Conservation (phyloP, 2,113 vertebrate genomes). For the Chitala chitala region DNA sequence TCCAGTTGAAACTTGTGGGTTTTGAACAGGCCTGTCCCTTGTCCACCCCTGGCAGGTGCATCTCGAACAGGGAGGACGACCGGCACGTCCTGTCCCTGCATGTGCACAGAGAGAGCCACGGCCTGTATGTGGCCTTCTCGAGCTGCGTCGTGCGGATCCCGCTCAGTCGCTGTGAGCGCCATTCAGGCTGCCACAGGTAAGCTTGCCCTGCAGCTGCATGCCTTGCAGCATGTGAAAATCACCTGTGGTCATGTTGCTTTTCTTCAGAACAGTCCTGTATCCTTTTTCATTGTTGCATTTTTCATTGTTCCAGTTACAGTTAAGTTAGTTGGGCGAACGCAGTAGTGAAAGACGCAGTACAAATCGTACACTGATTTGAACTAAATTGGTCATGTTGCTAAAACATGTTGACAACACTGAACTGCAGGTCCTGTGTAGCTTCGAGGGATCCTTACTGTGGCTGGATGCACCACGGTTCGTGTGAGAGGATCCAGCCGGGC, state of each 20-base stretch:
- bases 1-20: too few relatives aligned
- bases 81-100: slow-evolving; percentile 81
- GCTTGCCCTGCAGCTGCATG: slow-evolving; percentile 35
- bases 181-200: slow-evolving; percentile 89
- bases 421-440: slow-evolving; percentile 81
- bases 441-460: slow-evolving; percentile 94
- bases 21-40: too few relatives aligned
- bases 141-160: slow-evolving; percentile 85
- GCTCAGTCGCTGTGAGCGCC: slow-evolving; percentile 89
- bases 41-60: slow-evolving; percentile 67
- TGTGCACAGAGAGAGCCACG: slow-evolving; percentile 84
- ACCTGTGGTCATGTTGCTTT: too few relatives aligned
- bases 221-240: neutral
- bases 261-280: too few relatives aligned
- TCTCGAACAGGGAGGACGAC: slow-evolving; percentile 79
- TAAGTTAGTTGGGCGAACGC: too few relatives aligned
- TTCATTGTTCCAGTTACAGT: too few relatives aligned
- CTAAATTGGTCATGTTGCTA: neutral
- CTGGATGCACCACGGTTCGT: slow-evolving; percentile 77
- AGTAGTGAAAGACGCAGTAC: too few relatives aligned
- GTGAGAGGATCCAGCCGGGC: slow-evolving; percentile 75
- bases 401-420: neutral
- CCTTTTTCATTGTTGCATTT: too few relatives aligned
- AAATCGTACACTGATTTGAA: too few relatives aligned
- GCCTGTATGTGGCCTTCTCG: slow-evolving; percentile 86